These are phyloP conservation scores for Naso thynnoides DNA, from an alignment of 2,797 vertebrate species.

Conservation along the genomic window DNA sequence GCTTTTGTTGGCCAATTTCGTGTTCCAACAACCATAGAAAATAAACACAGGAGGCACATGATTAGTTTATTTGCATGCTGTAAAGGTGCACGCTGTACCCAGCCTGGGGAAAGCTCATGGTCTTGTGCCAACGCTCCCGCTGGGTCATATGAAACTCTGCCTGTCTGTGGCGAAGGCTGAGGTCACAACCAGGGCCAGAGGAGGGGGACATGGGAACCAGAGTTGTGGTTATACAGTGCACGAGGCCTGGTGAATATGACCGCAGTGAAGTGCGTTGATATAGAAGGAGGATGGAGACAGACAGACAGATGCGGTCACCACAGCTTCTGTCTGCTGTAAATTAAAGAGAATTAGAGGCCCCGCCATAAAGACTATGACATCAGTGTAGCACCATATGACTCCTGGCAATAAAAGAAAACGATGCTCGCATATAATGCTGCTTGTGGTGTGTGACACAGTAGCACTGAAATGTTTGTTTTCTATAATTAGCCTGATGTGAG, in stretches of 20 bases:
- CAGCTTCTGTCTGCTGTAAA: constrained; percentile 76
- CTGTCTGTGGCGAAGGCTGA: constrained; percentile 53
- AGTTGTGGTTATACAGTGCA: constrained; percentile 50
- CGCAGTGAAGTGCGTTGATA: constrained; percentile 54
- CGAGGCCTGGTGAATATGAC: constrained; percentile 36
- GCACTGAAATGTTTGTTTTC: constrained; percentile 50
- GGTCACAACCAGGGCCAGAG: constrained; percentile 40
- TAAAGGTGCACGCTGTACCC: constrained; percentile 49
- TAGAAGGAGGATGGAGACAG: constrained; percentile 50
- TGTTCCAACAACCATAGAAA: constrained; percentile 43
- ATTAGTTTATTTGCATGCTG: constrained; percentile 56
- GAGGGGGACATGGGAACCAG: constrained; percentile 44
- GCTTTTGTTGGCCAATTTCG: constrained; percentile 60
- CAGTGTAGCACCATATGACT: constrained; percentile 65
- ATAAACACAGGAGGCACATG: constrained; percentile 52
- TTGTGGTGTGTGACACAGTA: constrained; percentile 59
- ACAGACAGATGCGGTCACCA: constrained; percentile 50
- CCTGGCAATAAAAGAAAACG: constrained; percentile 70
- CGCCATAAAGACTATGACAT: constrained; percentile 73
- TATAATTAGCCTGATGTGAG: constrained; percentile 52
- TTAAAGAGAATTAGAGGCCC: constrained; percentile 72
- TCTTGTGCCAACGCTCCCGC: constrained; percentile 47
- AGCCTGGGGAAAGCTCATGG: background rate
- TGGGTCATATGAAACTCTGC: constrained; percentile 56
- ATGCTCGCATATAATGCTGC: constrained; percentile 46